Percentiles rank a stretch among this genome's conserved stretches.
Evolutionary conservation across 2,113 vertebrate genomes (phyloP).

Genomic region (Hippocampus mohnikei): DNA sequence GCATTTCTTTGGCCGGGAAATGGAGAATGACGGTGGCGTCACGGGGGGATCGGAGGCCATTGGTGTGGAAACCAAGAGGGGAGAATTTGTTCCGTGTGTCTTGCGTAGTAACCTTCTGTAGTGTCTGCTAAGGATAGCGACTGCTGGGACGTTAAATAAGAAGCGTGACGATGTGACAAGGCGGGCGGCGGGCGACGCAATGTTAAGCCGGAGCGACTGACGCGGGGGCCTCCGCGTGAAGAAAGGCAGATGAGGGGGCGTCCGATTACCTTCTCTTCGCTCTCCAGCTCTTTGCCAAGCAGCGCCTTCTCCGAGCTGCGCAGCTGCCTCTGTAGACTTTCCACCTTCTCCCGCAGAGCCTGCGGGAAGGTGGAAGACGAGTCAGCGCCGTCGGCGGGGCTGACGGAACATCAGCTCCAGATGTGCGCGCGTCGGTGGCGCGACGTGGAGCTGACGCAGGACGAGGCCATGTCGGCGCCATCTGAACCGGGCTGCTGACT

Average conservation of each 20-base stretch:
- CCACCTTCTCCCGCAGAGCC: constrained; percentile 81
- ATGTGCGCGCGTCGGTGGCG: neutral
- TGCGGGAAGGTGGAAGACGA: constrained; percentile 55
- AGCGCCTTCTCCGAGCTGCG: constrained; percentile 76
- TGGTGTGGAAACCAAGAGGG: too few relatives aligned
- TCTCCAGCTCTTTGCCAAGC: constrained; percentile 79
- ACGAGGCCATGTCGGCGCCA: constrained; percentile 8
- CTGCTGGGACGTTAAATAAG: neutral
- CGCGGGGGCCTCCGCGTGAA: neutral
- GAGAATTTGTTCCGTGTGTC: neutral
- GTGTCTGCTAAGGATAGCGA: constrained; percentile 33
- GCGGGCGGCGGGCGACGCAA: constrained; percentile 20
- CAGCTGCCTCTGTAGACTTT: constrained; percentile 71
- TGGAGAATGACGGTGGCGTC: constrained; percentile 41
- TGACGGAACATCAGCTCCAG: constrained; percentile 14
- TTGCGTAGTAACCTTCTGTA: constrained; percentile 42
- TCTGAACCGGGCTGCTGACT: neutral
- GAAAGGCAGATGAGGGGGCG: constrained; percentile 2
- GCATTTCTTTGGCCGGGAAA: constrained; percentile 45
- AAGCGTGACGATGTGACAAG: neutral
- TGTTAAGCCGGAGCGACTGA: constrained; percentile 6
- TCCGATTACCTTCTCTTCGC: constrained; percentile 82
- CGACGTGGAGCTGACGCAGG: constrained; percentile 24
- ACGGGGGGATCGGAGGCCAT: neutral
- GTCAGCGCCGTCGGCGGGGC: constrained; percentile 19